These are phyloP conservation scores for Dendrolimus houi DNA, from an alignment of 2,888 invertebrate species.

Conservation along the genomic window DNA sequence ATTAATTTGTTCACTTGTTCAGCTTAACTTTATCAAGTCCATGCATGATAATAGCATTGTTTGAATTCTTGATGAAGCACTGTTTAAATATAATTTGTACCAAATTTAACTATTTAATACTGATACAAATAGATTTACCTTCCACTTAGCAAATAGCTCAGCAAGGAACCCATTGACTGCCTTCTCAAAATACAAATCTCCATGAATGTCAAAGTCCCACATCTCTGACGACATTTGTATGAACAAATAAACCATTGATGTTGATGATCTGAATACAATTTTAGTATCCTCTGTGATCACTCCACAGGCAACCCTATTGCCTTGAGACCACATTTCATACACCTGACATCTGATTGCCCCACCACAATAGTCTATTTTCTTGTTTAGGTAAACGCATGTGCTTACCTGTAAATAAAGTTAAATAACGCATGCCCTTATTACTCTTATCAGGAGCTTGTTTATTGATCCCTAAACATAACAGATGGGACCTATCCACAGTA, in stretches of 20 bases:
- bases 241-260: constrained; percentile 97
- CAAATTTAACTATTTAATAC: no score
- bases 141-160: constrained; percentile 98
- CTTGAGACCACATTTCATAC: constrained; percentile 97
- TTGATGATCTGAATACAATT: constrained; percentile 97
- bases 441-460: no score
- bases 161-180: constrained; percentile 97
- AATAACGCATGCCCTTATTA: neutral
- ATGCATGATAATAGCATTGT: no score
- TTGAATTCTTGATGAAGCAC: no score
- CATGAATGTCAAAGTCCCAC: constrained; percentile 99
- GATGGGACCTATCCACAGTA: no score
- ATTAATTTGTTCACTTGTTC: no score
- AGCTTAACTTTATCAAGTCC: no score
- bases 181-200: constrained; percentile 98
- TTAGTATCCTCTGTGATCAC: constrained; percentile 97
- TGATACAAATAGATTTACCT: constrained; percentile 62
- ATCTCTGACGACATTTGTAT: constrained; percentile 99
- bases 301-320: constrained; percentile 95
- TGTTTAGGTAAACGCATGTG: constrained; percentile 94
- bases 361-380: constrained; percentile 95
- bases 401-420: constrained; percentile 78
- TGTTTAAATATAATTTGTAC: no score
- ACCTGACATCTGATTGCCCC: constrained; percentile 91
- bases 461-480: no score